Base-by-base conservation (phyloP, 2,888 invertebrate genomes). In the Orthonychiurus folsomi region DNA sequence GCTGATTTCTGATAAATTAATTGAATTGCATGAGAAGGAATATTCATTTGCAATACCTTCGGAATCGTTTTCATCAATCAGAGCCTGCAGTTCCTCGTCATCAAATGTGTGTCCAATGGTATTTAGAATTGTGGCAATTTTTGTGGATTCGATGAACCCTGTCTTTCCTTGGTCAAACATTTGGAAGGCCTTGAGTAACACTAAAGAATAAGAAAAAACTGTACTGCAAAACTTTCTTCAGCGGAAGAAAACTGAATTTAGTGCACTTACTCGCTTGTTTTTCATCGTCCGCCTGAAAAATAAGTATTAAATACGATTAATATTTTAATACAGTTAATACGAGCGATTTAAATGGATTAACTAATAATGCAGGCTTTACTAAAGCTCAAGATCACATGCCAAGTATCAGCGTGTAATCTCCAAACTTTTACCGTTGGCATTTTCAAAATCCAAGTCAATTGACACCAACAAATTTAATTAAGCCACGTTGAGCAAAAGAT, bases 81-180 rank as follows among this genome's bases (percentile, higher is more conserved):
- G 82, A 60, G 87, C 86, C 75, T 91, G 88, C 60, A 97, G 81
- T 77, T 94, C 93, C 56, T 85, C 84, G 76, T 93, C 93, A 76
- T 93, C 93, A 77, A 94, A 93, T 67, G 93, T 84, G 77, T 93
- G 93, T 50, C 94, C 94, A 87, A 94, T 91, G 63, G 93, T 94
- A 79, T 92, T 92, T 68, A 94, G 80, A 75, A 94, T 93, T 73
- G 91, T 93, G 69, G 91, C 87, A 77, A 93, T 89, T 79, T 93
- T 93, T 61, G 87, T 80, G 50, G 90, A 90, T 73, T 93, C 92
- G 71, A 94, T 94, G 79, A 87, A 89, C 56, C 94, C 94, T 66
- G 86, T 85, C 80, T 93, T 93, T 73, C 88, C 87, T 71, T 92
- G 91, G 80, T 94, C 94, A 76, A 93, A 94, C 93, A 94, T 94